A percentile compares a stretch with the other conserved stretches of the same genome.
phyloP scores from a whole-genome alignment of 2,113 vertebrate genomes.

The Arenaria interpres region DNA sequence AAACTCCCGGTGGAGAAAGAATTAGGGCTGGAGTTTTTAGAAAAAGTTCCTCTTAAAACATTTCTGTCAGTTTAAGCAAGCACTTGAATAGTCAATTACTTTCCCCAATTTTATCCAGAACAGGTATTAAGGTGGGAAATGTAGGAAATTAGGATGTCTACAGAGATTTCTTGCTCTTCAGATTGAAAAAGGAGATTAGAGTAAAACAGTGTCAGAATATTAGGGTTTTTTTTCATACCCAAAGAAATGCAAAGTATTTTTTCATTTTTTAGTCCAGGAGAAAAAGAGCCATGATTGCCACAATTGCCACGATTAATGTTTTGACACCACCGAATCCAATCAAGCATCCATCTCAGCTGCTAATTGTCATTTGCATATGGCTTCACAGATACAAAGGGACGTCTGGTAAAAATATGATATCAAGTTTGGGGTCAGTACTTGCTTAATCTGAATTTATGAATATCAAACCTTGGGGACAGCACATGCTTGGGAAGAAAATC shows the following conservation, averaged over 20 bases:
- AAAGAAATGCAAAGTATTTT: background rate
- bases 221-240: background rate
- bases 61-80: background rate
- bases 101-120: background rate
- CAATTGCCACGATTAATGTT: background rate
- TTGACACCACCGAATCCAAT: background rate
- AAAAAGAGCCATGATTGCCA: background rate
- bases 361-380: background rate
- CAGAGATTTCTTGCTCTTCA: background rate
- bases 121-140: background rate
- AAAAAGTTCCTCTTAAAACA: constrained; percentile 15
- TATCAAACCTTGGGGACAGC: background rate
- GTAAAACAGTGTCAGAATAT: background rate
- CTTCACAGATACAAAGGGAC: background rate
- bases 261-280: background rate
- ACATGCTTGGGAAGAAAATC: background rate
- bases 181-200: background rate
- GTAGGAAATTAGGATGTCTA: background rate
- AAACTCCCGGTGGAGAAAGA: background rate
- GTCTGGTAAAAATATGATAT: background rate
- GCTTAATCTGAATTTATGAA: background rate
- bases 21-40: constrained; percentile 2
- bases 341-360: background rate
- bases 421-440: background rate
- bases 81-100: background rate